Percentiles rank a stretch among this genome's conserved stretches.
phyloP scores from a whole-genome alignment of 2,888 invertebrate species.

The Acholoe squamosa region DNA sequence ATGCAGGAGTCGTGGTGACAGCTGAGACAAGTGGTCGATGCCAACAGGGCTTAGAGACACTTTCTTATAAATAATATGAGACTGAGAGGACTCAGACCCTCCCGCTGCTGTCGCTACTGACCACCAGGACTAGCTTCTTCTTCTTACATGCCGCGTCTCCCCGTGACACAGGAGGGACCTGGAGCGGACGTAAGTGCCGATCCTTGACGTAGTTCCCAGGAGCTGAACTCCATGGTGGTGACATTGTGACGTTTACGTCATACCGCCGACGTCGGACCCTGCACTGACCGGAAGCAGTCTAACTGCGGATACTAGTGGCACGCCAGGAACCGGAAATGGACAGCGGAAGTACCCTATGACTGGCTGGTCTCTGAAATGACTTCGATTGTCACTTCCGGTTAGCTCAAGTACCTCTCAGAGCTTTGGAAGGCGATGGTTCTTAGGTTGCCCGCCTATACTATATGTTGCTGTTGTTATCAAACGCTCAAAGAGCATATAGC shows the following conservation, averaged over 20 bases:
- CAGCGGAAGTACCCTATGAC: background rate
- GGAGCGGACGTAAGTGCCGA: background rate
- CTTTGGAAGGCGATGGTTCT: background rate
- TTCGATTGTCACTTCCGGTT: background rate
- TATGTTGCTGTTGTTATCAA: conserved; percentile 50
- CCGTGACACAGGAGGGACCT: background rate
- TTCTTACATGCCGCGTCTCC: background rate
- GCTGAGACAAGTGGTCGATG: background rate
- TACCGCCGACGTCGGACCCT: background rate
- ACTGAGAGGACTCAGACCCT: background rate
- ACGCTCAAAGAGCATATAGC: conserved; percentile 41
- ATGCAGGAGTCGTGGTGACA: conserved; percentile 64
- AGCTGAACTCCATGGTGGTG: background rate
- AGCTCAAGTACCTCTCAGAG: background rate
- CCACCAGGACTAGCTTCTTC: background rate
- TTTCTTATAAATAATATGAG: background rate
- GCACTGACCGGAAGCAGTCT: conserved; percentile 27
- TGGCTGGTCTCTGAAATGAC: background rate
- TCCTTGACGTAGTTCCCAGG: background rate
- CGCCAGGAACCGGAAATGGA: background rate
- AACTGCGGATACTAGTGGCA: conserved; percentile 26
- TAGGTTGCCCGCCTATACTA: background rate
- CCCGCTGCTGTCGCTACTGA: conserved; percentile 1
- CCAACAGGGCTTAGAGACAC: conserved; percentile 45
- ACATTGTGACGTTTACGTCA: too few relatives aligned